Percentiles rank a stretch among this genome's conserved stretches.
Evolutionary conservation across 2,797 vertebrate species (phyloP).

Genomic region (Cyprinella venusta): DNA sequence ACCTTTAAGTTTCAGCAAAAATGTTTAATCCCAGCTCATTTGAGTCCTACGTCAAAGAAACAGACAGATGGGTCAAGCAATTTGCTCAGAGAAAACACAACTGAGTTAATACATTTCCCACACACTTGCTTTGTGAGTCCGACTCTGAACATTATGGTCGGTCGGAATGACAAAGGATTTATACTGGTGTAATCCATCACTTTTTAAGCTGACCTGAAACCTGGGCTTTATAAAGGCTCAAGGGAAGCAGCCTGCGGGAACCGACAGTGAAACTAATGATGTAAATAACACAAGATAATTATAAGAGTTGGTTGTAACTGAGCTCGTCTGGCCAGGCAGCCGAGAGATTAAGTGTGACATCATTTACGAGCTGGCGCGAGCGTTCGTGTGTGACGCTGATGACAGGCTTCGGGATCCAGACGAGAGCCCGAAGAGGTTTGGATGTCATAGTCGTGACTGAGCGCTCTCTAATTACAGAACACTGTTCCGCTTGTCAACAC

Average conservation of each 20-base stretch:
- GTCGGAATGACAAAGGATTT: slow-evolving; percentile 4
- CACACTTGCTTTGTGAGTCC: background rate
- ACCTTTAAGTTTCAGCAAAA: background rate
- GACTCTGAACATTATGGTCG: background rate
- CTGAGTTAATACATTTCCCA: slow-evolving; percentile 2
- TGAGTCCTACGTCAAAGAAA: slow-evolving; percentile 11
- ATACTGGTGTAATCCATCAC: background rate
- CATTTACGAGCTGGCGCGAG: background rate
- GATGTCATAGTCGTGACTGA: slow-evolving; percentile 27
- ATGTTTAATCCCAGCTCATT: background rate
- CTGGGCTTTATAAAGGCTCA: slow-evolving; percentile 1
- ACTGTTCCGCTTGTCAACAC: slow-evolving; percentile 40
- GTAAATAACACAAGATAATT: slow-evolving; percentile 12
- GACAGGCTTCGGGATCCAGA: slow-evolving; percentile 37
- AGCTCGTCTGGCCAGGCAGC: slow-evolving; percentile 6
- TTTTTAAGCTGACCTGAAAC: background rate
- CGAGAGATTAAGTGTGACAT: slow-evolving; percentile 9
- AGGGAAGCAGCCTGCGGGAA: background rate
- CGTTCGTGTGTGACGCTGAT: slow-evolving; percentile 16
- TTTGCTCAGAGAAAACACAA: slow-evolving; percentile 21
- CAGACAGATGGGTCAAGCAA: slow-evolving; percentile 32
- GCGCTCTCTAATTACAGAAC: slow-evolving; percentile 50
- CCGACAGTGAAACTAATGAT: background rate
- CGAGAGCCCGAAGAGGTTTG: slow-evolving; percentile 31
- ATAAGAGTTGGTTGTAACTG: background rate